Percentiles rank a stretch among this genome's conserved stretches.
Evolutionary conservation across 2,797 vertebrate species (phyloP).

Genomic region (Pseudochromis fuscus): DNA sequence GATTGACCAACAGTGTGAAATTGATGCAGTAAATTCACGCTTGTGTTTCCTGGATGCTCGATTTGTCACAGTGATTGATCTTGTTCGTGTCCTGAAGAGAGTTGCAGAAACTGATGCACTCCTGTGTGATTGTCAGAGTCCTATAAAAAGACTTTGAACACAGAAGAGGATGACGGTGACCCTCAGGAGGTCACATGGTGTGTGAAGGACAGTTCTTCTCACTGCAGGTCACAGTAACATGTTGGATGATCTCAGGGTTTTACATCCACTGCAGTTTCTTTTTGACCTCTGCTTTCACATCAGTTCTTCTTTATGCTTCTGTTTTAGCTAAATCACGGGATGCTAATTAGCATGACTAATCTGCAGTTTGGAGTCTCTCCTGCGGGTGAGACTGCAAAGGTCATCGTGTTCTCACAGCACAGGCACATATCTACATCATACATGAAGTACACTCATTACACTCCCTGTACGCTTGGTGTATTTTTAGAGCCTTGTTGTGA

Average conservation of each 20-base stretch:
- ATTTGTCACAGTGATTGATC: too few species aligned
- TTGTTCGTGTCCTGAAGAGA: too few species aligned
- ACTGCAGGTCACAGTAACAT: constrained; percentile 5
- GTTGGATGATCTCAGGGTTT: too few species aligned
- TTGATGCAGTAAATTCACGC: too few species aligned
- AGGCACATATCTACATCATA: neutral
- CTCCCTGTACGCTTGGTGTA: neutral
- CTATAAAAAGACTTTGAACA: constrained; percentile 7
- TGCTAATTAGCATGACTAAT: constrained; percentile 24
- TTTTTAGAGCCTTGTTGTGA: neutral
- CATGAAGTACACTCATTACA: neutral
- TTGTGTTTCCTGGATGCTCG: too few species aligned
- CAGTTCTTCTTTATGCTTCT: constrained; percentile 10
- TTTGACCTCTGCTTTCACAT: neutral
- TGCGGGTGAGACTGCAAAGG: constrained; percentile 7
- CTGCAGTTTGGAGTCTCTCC: constrained; percentile 10
- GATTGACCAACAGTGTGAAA: too few species aligned
- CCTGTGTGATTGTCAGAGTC: constrained; percentile 19
- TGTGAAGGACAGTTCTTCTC: neutral
- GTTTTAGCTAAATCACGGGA: neutral
- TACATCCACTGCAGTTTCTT: too few species aligned
- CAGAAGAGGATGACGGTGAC: neutral
- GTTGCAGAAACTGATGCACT: neutral
- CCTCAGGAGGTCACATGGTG: neutral
- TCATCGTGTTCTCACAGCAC: neutral